A percentile compares a stretch with the other conserved stretches of the same genome.
phyloP scores from a whole-genome alignment of 2,888 invertebrate species.

The Brachypterus glaber region DNA sequence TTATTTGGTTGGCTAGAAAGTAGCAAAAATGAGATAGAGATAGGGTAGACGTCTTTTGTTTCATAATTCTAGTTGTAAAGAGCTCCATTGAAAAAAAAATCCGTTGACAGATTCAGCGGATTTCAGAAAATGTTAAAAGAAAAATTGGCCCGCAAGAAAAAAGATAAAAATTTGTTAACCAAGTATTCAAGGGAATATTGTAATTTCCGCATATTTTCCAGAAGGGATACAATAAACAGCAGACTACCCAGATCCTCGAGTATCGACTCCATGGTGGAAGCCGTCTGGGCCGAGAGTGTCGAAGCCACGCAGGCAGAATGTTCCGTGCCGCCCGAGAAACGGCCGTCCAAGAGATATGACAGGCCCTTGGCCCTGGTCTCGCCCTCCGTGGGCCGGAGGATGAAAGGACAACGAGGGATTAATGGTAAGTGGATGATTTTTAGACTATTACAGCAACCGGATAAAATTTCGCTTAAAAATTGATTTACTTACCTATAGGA shows the following conservation, averaged over 20 bases:
- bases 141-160: background rate
- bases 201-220: no score
- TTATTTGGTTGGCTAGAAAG: no score
- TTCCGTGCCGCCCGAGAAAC: constrained; percentile 33
- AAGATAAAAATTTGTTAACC: no score
- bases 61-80: no score
- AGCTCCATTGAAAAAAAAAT: no score
- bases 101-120: background rate
- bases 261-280: constrained; percentile 69
- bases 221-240: constrained; percentile 43
- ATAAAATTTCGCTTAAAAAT: no score
- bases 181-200: no score
- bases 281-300: constrained; percentile 51
- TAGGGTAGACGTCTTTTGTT: no score
- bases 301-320: constrained; percentile 38
- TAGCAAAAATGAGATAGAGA: no score
- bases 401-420: constrained; percentile 65
- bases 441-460: no score
- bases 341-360: constrained; percentile 41
- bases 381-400: constrained; percentile 64
- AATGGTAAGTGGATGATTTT: constrained; percentile 55
- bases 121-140: background rate
- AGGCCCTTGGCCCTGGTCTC: constrained; percentile 56
- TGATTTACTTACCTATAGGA: no score
- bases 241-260: constrained; percentile 66